phyloP scores from a whole-genome alignment of 2,888 invertebrate species.

The Campopleginae sp. region DNA sequence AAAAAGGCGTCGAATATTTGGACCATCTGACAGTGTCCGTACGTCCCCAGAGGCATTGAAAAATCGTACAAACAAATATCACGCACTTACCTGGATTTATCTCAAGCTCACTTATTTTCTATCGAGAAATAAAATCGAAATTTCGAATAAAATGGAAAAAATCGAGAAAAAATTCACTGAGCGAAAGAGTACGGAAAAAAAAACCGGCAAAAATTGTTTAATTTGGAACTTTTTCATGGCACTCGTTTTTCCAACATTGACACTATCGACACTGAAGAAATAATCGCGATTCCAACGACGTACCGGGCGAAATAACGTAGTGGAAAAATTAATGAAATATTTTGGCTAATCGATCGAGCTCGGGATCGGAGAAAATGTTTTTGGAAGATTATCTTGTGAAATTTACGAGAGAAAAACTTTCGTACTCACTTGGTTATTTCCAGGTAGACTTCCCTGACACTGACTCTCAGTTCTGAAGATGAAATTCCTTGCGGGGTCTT shows the following conservation, averaged over 20 bases:
- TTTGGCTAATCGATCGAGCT: not conserved
- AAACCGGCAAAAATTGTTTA: not conserved
- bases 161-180: not conserved
- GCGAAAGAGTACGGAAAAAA: not conserved
- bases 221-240: not conserved
- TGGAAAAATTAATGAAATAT: not conserved
- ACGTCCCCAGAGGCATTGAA: not conserved
- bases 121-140: not conserved
- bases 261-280: not conserved
- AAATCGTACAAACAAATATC: not conserved
- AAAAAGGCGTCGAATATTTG: not conserved
- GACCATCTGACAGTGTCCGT: not conserved
- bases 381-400: not conserved
- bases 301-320: not conserved
- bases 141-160: not conserved
- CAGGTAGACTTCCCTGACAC: conserved; percentile 81
- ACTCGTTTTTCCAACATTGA: not conserved
- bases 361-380: not conserved
- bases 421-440: conserved; percentile 77
- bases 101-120: not conserved
- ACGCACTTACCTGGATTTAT: not conserved
- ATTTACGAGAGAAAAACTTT: conserved; percentile 69
- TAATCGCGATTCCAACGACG: not conserved
- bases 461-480: conserved; percentile 83
- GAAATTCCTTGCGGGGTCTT: conserved; percentile 82